Base-by-base conservation (phyloP, 2,888 invertebrate species). In the Dusona sp. region DNA sequence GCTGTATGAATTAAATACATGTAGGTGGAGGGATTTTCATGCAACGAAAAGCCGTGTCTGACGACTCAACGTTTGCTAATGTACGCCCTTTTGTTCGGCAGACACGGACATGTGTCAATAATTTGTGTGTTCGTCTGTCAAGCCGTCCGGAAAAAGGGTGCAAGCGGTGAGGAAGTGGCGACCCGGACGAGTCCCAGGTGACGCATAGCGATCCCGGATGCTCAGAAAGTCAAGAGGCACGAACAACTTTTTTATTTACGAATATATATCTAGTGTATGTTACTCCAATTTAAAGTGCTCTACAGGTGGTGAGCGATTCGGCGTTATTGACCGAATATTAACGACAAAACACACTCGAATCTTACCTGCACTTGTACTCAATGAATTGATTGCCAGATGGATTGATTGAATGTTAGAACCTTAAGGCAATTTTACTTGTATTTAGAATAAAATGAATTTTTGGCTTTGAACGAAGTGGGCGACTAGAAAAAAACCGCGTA, bases 101-200 rank as follows among this genome's bases (percentile, higher is more conserved):
- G 42, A 9, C 19, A 0, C 6, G n/a, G 19, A 72, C 64, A 65
- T 42, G 38, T 70, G 75, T 33, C 19, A 19, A 19, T 36, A 19
- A n/a, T 51, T 72, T 51, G 19, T 75, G 25, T n/a, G 75, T n/a
- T 29, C 64, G 64, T 75, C 64, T 45, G 61, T 25, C 73, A 74
- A 78, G 45, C 61, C 64, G 57, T 72, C 83, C 87, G 88, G 85
- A 89, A 90, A 90, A 90, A 88, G 91, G 90, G 89, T 90, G 89
- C 88, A 86, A 42, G 73, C 57, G 83, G 77, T 80, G 83, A 90
- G 91, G 90, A 90, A 92, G 90, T 90, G 86, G 89, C 84, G 79
- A 80, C 81, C 79, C 84, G 70, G 84, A 83, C 90, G 89, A 90
- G 88, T 90, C 90, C 89, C 91, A 92, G 92, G 92, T 92, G 92